A percentile compares a stretch with the other conserved stretches of the same genome.
Conservation (phyloP, 2,113 vertebrate species). For the Nycticryphes semicollaris region DNA sequence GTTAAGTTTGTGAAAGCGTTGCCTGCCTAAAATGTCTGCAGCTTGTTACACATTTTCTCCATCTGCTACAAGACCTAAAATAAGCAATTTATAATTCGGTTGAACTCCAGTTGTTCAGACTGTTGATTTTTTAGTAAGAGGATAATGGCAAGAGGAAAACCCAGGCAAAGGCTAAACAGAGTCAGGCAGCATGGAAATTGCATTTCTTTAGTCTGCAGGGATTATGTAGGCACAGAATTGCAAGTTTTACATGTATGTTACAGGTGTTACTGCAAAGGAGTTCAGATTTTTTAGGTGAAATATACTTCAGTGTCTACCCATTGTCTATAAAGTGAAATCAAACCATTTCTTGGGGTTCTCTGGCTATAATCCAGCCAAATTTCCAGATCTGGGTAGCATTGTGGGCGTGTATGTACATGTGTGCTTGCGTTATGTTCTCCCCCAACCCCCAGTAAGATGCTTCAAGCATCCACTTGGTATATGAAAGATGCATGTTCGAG, state of each 20-base stretch:
- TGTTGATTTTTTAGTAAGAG: neutral
- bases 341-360: neutral
- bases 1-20: constrained; percentile 2
- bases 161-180: neutral
- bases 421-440: neutral
- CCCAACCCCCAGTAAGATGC: neutral
- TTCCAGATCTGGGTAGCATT: neutral
- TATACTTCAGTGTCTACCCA: neutral
- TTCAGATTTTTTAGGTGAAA: neutral
- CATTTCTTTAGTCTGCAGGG: neutral
- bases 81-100: constrained; percentile 12
- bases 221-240: neutral
- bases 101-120: constrained; percentile 33
- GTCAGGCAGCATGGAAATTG: neutral
- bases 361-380: neutral
- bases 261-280: neutral
- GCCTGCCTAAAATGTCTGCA: constrained; percentile 34
- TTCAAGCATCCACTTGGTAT: neutral
- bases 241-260: neutral
- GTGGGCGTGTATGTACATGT: fast-evolving
- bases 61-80: constrained; percentile 40
- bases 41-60: constrained; percentile 39
- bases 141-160: neutral
- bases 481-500: neutral
- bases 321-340: neutral